Conservation (phyloP, 1,140 invertebrate genomes). For the Panagrolaimus sp. region DNA sequence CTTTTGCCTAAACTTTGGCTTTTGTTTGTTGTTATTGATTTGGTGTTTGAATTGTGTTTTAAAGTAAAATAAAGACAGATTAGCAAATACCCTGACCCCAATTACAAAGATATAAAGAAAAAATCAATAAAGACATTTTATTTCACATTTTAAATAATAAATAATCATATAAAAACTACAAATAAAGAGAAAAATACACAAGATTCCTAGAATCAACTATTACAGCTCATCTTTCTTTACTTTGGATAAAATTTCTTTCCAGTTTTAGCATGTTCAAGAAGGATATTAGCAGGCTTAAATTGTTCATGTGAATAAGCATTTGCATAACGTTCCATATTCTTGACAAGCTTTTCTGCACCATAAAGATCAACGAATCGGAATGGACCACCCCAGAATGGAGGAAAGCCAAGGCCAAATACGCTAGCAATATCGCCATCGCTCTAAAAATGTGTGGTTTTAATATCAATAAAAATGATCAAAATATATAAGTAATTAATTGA, state of each 20-base stretch:
- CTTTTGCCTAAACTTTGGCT: too few relatives aligned
- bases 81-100: too few relatives aligned
- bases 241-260: conserved; percentile 67
- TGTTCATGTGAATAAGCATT: conserved; percentile 73
- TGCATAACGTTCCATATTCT: conserved; percentile 79
- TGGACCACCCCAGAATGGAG: conserved; percentile 91
- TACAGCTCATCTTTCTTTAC: not conserved
- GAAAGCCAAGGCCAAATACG: conserved; percentile 97
- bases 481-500: conserved; percentile 42
- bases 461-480: conserved; percentile 22
- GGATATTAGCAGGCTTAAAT: conserved; percentile 83
- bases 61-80: too few relatives aligned
- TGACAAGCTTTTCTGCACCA: conserved; percentile 81
- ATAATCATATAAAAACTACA: too few relatives aligned
- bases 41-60: too few relatives aligned
- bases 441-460: conserved; percentile 61
- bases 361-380: conserved; percentile 93
- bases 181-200: too few relatives aligned
- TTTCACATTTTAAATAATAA: too few relatives aligned
- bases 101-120: too few relatives aligned
- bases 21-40: too few relatives aligned
- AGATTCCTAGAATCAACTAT: too few relatives aligned
- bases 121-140: too few relatives aligned
- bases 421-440: conserved; percentile 95
- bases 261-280: conserved; percentile 81